A percentile compares a stretch with the other conserved stretches of the same genome.
Evolutionary conservation across 2,113 vertebrate species (phyloP).

Genomic region (Neotragus moschatus): DNA sequence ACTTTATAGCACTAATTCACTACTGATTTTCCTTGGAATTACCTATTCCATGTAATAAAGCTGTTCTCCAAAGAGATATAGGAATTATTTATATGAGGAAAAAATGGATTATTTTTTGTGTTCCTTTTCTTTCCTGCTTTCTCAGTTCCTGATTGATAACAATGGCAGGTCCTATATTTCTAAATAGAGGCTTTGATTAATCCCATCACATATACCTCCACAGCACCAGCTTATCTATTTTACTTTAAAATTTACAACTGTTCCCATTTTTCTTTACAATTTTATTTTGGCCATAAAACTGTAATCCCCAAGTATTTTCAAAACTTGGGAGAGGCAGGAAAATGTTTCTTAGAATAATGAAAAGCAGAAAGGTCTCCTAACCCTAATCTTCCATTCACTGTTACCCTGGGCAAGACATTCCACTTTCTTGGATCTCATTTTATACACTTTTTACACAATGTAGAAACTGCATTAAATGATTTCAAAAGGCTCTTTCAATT

Average conservation of each 20-base stretch:
- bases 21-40: conserved; percentile 12
- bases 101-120: not conserved
- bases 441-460: not conserved
- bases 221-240: not conserved
- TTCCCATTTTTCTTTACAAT: not conserved
- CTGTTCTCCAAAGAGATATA: not conserved
- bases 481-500: conserved; percentile 26
- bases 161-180: not conserved
- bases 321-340: not conserved
- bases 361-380: not conserved
- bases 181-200: not conserved
- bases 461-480: not conserved
- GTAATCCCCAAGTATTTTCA: not conserved
- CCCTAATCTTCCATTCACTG: not conserved
- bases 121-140: not conserved
- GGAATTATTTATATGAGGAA: not conserved
- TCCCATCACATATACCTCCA: not conserved
- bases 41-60: not conserved
- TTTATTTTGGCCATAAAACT: not conserved
- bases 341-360: conserved; percentile 8
- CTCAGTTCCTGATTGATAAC: not conserved
- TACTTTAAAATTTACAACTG: not conserved
- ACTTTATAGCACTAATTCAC: not conserved
- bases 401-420: not conserved
- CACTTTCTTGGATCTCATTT: not conserved